phyloP scores from a whole-genome alignment of 2,113 vertebrate genomes.

The Eublepharis macularius region DNA sequence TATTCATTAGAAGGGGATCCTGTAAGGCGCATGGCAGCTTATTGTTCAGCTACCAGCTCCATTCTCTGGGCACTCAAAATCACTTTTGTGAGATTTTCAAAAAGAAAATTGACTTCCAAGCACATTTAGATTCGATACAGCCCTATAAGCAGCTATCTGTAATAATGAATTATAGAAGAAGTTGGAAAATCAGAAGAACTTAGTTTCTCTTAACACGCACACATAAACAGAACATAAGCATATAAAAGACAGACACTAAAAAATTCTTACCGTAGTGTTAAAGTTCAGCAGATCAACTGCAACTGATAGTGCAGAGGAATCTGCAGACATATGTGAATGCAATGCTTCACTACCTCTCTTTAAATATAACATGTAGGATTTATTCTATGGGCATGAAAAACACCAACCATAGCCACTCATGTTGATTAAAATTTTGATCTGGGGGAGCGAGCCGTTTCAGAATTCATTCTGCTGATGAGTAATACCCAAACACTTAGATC shows the following conservation, averaged over 20 bases:
- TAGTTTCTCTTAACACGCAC: neutral
- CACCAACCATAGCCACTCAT: too few species aligned
- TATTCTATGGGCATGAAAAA: too few species aligned
- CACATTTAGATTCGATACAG: conserved; percentile 36
- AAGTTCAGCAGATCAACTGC: neutral
- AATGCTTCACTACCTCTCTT: neutral
- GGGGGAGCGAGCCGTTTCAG: too few species aligned
- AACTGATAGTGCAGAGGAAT: conserved; percentile 2
- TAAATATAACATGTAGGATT: too few species aligned
- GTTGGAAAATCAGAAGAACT: conserved; percentile 1
- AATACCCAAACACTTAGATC: too few species aligned
- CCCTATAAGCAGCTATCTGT: conserved; percentile 44
- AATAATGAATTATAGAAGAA: conserved; percentile 26
- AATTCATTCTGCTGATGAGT: too few species aligned
- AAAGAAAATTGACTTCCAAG: conserved; percentile 50
- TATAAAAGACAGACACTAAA: neutral
- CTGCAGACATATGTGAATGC: neutral
- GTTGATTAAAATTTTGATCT: too few species aligned
- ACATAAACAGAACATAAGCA: neutral
- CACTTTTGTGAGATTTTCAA: conserved; percentile 38
- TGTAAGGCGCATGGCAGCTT: conserved; percentile 49
- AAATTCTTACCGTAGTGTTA: neutral
- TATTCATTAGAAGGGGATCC: conserved; percentile 48
- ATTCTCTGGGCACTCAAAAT: neutral
- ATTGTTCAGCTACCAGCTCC: conserved; percentile 50